Evolutionary conservation across 2,113 vertebrate genomes (phyloP).

Genomic region (Campylorhamphus procurvoides): DNA sequence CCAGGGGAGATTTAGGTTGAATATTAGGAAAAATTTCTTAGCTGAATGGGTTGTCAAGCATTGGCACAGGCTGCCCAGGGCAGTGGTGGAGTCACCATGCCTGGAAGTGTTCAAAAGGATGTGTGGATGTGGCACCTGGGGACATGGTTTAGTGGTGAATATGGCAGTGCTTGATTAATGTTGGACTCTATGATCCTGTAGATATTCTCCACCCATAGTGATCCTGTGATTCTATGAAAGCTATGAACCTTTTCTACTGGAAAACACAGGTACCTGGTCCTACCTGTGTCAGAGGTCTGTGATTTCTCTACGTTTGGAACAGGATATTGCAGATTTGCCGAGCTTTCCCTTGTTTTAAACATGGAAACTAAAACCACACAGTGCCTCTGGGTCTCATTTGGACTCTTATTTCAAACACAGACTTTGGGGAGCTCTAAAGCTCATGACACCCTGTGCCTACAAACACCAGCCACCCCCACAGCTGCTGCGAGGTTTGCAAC

Average conservation of each 20-base stretch:
- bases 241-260: background rate
- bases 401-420: accelerated
- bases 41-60: background rate
- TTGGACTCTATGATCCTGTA: background rate
- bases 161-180: background rate
- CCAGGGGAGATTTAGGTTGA: background rate
- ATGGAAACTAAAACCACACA: background rate
- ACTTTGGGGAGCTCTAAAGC: background rate
- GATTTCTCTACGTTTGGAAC: background rate
- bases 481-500: accelerated
- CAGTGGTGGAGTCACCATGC: background rate
- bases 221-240: background rate
- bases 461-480: accelerated
- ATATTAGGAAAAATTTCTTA: background rate
- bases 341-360: background rate
- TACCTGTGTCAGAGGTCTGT: background rate
- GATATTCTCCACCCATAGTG: background rate
- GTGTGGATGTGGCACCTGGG: background rate
- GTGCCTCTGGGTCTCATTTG: background rate
- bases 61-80: background rate
- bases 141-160: background rate
- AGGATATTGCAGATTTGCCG: background rate
- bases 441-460: background rate
- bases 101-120: background rate
- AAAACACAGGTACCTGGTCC: background rate